A percentile compares a stretch with the other conserved stretches of the same genome.
Conservation (phyloP, 2,113 vertebrate genomes). For the Sinocyclocheilus rhinocerous region DNA sequence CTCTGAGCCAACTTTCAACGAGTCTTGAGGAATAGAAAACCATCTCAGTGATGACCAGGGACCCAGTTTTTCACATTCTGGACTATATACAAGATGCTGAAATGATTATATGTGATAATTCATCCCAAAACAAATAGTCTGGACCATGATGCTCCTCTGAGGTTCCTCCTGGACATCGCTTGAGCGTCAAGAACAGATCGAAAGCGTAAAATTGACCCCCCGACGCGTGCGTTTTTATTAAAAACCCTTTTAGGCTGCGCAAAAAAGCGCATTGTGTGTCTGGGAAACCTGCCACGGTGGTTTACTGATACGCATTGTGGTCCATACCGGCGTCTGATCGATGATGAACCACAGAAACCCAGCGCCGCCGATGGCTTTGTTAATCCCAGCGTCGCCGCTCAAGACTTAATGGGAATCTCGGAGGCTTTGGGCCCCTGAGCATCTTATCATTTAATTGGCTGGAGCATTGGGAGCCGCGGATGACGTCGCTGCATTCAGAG, state of each 20-base stretch:
- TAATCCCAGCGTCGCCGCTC: conserved; percentile 41
- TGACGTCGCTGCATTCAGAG: conserved; percentile 48
- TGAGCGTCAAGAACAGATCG: background rate
- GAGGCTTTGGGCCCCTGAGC: conserved; percentile 32
- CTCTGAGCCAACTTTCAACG: no score
- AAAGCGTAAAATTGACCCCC: background rate
- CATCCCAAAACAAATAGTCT: no score
- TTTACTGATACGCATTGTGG: conserved; percentile 3
- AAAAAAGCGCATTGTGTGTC: conserved; percentile 27
- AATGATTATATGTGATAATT: no score
- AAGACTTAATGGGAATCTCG: conserved; percentile 20
- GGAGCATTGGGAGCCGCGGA: conserved; percentile 45
- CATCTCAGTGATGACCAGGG: no score
- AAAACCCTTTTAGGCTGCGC: background rate
- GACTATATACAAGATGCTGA: no score
- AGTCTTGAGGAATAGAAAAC: no score
- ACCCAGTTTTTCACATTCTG: no score
- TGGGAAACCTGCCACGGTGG: background rate
- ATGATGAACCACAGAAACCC: conserved; percentile 1
- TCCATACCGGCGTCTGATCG: background rate
- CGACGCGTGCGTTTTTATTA: background rate
- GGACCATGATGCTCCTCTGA: no score
- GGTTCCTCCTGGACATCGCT: background rate
- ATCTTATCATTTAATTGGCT: conserved; percentile 61
- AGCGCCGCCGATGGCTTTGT: conserved; percentile 24